phyloP scores from a whole-genome alignment of 2,797 vertebrate genomes.

The Crocidura indochinensis region DNA sequence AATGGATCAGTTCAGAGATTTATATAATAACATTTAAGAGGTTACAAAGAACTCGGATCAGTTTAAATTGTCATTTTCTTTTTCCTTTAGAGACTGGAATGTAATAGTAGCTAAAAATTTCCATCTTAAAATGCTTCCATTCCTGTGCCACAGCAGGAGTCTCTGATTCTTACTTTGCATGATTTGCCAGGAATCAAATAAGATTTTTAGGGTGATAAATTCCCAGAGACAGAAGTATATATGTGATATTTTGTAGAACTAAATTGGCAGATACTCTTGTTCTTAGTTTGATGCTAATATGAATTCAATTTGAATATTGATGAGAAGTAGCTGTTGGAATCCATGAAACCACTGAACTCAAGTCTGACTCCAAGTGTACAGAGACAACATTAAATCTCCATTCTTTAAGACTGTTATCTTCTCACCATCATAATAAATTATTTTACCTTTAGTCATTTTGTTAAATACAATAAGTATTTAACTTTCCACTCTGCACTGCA shows the following conservation, averaged over 20 bases:
- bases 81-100: constrained; percentile 60
- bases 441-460: constrained; percentile 58
- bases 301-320: constrained; percentile 67
- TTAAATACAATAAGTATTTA: constrained; percentile 45
- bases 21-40: constrained; percentile 61
- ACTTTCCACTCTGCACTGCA: constrained; percentile 8
- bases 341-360: constrained; percentile 18
- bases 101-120: constrained; percentile 40
- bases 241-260: constrained; percentile 46
- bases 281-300: constrained; percentile 25
- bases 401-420: constrained; percentile 55
- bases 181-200: constrained; percentile 50
- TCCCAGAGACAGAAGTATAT: constrained; percentile 10
- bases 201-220: constrained; percentile 31
- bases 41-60: constrained; percentile 62
- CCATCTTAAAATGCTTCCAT: constrained; percentile 33
- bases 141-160: not conserved
- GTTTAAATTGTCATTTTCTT: constrained; percentile 69
- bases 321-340: constrained; percentile 65
- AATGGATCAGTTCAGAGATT: constrained; percentile 43
- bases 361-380: constrained; percentile 54
- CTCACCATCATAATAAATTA: constrained; percentile 31
- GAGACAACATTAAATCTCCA: constrained; percentile 26
- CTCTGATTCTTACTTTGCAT: constrained; percentile 37
- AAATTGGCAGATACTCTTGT: constrained; percentile 9